Evolutionary conservation across 2,113 vertebrate species (phyloP).

Genomic region (Rallus limicola): DNA sequence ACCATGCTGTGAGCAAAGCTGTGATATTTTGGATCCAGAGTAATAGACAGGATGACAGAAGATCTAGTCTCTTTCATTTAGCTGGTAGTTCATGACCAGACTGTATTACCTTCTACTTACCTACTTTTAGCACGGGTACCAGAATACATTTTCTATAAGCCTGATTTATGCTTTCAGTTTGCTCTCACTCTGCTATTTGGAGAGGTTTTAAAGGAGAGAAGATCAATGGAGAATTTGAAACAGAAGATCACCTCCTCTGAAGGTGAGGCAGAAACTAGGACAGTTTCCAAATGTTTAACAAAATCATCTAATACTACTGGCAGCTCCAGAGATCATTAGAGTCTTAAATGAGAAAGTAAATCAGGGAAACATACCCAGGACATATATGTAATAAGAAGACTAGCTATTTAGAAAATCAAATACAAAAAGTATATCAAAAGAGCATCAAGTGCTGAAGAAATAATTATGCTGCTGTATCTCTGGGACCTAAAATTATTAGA

Average conservation of each 20-base stretch:
- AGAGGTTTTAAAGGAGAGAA: constrained; percentile 63
- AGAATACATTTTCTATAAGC: constrained; percentile 29
- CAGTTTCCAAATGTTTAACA: constrained; percentile 71
- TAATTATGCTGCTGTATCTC: neutral
- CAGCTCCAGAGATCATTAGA: constrained; percentile 68
- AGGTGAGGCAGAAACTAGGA: constrained; percentile 76
- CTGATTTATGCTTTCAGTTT: constrained; percentile 42
- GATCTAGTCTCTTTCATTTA: constrained; percentile 17
- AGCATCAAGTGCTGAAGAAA: constrained; percentile 3
- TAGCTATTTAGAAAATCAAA: constrained; percentile 40
- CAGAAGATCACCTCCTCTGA: constrained; percentile 67
- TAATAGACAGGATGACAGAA: neutral
- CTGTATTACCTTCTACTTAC: constrained; percentile 18
- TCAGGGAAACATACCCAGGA: constrained; percentile 38
- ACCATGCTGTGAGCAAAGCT: neutral
- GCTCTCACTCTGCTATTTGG: constrained; percentile 45
- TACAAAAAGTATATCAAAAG: constrained; percentile 35
- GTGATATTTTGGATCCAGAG: neutral
- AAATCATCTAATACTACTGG: constrained; percentile 65
- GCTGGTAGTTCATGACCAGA: constrained; percentile 1
- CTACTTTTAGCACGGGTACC: neutral
- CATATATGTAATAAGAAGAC: neutral
- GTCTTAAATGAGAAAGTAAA: constrained; percentile 51
- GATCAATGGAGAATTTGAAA: constrained; percentile 67
- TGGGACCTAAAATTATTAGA: neutral